phyloP scores from a whole-genome alignment of 2,113 vertebrate genomes.

The Dipodomys merriami region DNA sequence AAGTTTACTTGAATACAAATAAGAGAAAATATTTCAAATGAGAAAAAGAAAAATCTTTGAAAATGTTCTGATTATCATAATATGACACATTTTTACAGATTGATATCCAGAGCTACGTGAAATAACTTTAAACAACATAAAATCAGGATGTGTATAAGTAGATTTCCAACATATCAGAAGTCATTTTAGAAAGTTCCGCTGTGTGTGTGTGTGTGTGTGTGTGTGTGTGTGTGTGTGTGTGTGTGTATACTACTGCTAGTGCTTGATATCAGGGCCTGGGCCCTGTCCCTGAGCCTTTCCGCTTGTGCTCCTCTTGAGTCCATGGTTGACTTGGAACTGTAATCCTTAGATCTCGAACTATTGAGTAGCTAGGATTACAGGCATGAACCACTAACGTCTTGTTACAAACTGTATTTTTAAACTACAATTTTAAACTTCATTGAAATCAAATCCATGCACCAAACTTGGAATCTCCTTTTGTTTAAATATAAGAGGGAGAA shows the following conservation, averaged over 20 bases:
- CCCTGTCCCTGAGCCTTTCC: too few species aligned
- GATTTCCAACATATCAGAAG: neutral
- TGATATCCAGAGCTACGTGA: neutral
- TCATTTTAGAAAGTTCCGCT: neutral
- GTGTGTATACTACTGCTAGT: too few species aligned
- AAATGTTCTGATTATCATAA: neutral
- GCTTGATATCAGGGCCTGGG: too few species aligned
- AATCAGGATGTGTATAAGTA: neutral
- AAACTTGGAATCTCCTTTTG: neutral
- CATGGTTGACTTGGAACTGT: too few species aligned
- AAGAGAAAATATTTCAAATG: neutral
- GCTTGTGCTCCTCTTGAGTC: too few species aligned
- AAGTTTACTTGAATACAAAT: slow-evolving; percentile 2
- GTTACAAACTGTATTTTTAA: neutral
- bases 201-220: too few species aligned
- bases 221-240: too few species aligned
- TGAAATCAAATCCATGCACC: slow-evolving; percentile 20
- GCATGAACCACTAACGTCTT: too few species aligned
- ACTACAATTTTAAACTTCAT: neutral
- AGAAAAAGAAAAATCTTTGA: neutral
- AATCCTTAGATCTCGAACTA: too few species aligned
- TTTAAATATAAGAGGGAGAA: neutral
- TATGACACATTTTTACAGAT: neutral
- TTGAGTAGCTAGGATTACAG: too few species aligned
- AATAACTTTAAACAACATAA: slow-evolving; percentile 29